phyloP scores from a whole-genome alignment of 1,140 invertebrate species.

The Euura lappo region DNA sequence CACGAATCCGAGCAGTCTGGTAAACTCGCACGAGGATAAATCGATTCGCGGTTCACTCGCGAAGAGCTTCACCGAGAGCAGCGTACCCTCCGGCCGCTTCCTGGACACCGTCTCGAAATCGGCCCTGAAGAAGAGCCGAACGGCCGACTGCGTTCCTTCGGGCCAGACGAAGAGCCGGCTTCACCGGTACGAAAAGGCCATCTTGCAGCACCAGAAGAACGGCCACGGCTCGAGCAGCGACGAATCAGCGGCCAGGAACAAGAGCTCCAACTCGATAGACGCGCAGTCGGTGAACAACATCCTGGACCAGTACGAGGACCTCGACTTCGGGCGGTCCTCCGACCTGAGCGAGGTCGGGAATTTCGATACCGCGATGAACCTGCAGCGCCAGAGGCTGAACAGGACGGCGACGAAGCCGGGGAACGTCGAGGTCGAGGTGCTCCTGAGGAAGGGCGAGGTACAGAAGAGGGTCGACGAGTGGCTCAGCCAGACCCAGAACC shows the following conservation, averaged over 20 bases:
- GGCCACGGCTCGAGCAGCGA: slow-evolving; percentile 40
- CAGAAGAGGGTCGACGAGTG: slow-evolving; percentile 50
- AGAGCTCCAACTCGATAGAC: slow-evolving; percentile 49
- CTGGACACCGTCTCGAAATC: background rate
- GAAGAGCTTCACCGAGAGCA: slow-evolving; percentile 10
- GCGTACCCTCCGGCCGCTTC: background rate
- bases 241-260: slow-evolving; percentile 41
- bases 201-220: slow-evolving; percentile 19
- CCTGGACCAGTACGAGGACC: slow-evolving; percentile 47
- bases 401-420: background rate
- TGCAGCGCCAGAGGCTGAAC: slow-evolving; percentile 20
- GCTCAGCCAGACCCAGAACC: slow-evolving; percentile 45
- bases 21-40: background rate
- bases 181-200: slow-evolving; percentile 20
- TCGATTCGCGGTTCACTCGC: slow-evolving; percentile 17
- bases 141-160: slow-evolving; percentile 7
- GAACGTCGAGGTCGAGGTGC: slow-evolving; percentile 27
- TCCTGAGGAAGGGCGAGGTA: slow-evolving; percentile 45
- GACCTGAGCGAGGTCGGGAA: slow-evolving; percentile 43
- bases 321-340: slow-evolving; percentile 41
- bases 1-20: slow-evolving; percentile 14
- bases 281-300: slow-evolving; percentile 51
- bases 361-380: slow-evolving; percentile 39
- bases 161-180: slow-evolving; percentile 16
- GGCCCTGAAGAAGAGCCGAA: slow-evolving; percentile 14